phyloP scores from a whole-genome alignment of 2,113 vertebrate genomes.

The Coreoperca whiteheadi region DNA sequence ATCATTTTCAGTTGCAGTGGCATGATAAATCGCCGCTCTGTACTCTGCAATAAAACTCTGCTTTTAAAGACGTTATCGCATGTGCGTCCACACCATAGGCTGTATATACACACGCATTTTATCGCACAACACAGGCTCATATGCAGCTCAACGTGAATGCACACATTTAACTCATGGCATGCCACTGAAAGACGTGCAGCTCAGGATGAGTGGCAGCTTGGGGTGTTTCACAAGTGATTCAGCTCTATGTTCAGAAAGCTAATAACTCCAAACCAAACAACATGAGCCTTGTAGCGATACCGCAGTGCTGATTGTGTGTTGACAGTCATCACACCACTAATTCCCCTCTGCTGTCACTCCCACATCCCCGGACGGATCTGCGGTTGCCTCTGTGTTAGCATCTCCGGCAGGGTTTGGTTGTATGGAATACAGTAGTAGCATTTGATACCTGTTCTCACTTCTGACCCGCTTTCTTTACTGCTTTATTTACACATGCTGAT shows the following conservation, averaged over 20 bases:
- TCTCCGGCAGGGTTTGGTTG: slow-evolving; percentile 16
- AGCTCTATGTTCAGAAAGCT: slow-evolving; percentile 68
- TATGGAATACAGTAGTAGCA: slow-evolving; percentile 21
- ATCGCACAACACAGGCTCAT: slow-evolving; percentile 4
- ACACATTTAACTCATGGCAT: slow-evolving; percentile 36
- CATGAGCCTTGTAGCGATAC: slow-evolving; percentile 60
- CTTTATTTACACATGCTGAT: background rate
- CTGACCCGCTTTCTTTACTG: background rate
- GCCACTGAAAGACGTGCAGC: slow-evolving; percentile 21
- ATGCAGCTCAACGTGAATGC: slow-evolving; percentile 8
- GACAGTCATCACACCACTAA: slow-evolving; percentile 70
- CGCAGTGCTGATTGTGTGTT: slow-evolving; percentile 63
- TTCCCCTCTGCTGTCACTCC: slow-evolving; percentile 64
- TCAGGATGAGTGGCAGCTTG: slow-evolving; percentile 65
- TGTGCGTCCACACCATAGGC: background rate
- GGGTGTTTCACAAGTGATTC: slow-evolving; percentile 66
- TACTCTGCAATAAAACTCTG: slow-evolving; percentile 11
- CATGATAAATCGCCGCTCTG: slow-evolving; percentile 33
- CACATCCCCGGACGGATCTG: slow-evolving; percentile 39
- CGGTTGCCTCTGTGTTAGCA: slow-evolving; percentile 23
- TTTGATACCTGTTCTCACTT: slow-evolving; percentile 15
- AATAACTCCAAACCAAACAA: slow-evolving; percentile 73
- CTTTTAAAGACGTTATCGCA: slow-evolving; percentile 28
- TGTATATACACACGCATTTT: background rate
- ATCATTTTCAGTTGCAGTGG: slow-evolving; percentile 40